Evolutionary conservation across 2,797 vertebrate species (phyloP).

Genomic region (Acipenser ruthenus): DNA sequence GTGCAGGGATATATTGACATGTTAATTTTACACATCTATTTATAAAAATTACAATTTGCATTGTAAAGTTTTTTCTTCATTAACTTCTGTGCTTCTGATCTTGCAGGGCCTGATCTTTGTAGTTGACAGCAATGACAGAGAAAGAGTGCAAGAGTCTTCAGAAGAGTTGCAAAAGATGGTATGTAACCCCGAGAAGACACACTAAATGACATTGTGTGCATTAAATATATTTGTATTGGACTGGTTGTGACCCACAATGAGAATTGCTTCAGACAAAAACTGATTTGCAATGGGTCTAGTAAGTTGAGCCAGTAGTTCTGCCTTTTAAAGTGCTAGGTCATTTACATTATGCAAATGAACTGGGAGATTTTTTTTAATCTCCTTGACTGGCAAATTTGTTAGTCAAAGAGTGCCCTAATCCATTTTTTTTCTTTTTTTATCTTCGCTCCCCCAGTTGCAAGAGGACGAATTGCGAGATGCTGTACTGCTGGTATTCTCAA

Average conservation of each 20-base stretch:
- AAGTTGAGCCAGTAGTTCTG: too few species aligned
- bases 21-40: too few species aligned
- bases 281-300: too few species aligned
- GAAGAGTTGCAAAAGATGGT: slow-evolving; percentile 80
- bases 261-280: too few species aligned
- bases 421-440: neutral
- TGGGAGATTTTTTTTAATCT: too few species aligned
- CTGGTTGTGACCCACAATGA: too few species aligned
- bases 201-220: too few species aligned
- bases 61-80: neutral
- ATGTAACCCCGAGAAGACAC: slow-evolving; percentile 18
- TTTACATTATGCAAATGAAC: too few species aligned
- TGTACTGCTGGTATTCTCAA: slow-evolving; percentile 73
- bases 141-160: slow-evolving; percentile 67
- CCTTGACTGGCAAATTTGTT: neutral
- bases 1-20: too few species aligned
- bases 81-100: neutral
- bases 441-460: slow-evolving; percentile 49
- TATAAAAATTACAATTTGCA: too few species aligned
- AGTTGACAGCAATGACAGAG: slow-evolving; percentile 80
- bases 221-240: too few species aligned
- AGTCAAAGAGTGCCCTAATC: neutral
- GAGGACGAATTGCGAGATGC: slow-evolving; percentile 77
- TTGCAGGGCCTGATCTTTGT: slow-evolving; percentile 78
- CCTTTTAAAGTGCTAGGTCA: too few species aligned